Evolutionary conservation across 2,113 vertebrate genomes (phyloP).

Genomic region (Atrichornis clamosus): DNA sequence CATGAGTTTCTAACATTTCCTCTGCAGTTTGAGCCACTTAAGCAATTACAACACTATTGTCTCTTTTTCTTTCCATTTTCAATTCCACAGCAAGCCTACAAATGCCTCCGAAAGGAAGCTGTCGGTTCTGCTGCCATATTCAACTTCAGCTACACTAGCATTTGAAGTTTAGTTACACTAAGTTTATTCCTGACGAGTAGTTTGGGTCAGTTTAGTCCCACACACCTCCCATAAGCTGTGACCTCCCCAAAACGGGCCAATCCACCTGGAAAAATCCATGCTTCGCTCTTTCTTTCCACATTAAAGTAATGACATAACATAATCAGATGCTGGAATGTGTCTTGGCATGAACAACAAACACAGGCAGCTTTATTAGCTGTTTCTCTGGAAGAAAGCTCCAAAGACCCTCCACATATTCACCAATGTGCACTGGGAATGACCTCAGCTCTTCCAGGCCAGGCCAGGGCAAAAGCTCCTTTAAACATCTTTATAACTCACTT

Average conservation of each 20-base stretch:
- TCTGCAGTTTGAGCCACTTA: neutral
- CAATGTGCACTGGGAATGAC: constrained; percentile 54
- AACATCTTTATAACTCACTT: constrained; percentile 8
- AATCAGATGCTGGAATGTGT: constrained; percentile 69
- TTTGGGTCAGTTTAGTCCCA: constrained; percentile 2
- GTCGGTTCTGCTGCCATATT: neutral
- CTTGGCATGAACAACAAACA: constrained; percentile 62
- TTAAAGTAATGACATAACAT: constrained; percentile 56
- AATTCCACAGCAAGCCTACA: neutral
- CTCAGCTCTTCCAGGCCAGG: constrained; percentile 24
- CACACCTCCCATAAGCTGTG: neutral
- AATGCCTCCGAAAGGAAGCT: neutral
- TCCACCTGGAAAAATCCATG: constrained; percentile 56
- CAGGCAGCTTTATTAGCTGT: constrained; percentile 72
- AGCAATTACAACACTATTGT: neutral
- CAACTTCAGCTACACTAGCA: neutral
- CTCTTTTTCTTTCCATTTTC: neutral
- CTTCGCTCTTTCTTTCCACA: constrained; percentile 39
- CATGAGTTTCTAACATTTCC: neutral
- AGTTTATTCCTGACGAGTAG: neutral
- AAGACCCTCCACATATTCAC: constrained; percentile 66
- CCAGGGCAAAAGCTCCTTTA: constrained; percentile 41
- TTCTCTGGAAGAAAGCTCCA: constrained; percentile 67
- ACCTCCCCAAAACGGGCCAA: neutral
- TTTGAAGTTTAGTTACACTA: neutral